A percentile compares a stretch with the other conserved stretches of the same genome.
Evolutionary conservation across 2,888 invertebrate genomes (phyloP).

Genomic region (Xestia xanthographa): DNA sequence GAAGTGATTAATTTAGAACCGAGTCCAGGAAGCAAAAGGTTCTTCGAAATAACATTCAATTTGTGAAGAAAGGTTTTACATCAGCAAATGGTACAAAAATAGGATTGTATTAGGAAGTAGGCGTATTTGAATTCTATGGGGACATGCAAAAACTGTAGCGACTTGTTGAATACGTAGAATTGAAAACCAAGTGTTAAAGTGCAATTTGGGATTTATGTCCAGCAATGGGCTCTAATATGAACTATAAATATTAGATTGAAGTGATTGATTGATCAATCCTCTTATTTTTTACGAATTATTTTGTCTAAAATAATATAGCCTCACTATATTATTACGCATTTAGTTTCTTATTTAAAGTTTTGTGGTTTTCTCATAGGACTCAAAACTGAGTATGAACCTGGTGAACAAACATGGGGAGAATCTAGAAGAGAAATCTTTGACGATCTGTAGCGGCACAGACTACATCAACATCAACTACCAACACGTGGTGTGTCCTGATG

Average conservation of each 20-base stretch:
- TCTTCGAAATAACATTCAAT: slow-evolving; percentile 1
- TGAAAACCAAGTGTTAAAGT: neutral
- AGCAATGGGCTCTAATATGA: neutral
- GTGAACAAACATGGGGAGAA: slow-evolving; percentile 94
- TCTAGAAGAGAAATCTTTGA: slow-evolving; percentile 97
- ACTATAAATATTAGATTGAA: neutral
- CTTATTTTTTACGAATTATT: neutral
- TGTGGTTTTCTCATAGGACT: slow-evolving; percentile 91
- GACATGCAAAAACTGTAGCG: neutral
- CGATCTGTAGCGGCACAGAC: slow-evolving; percentile 99
- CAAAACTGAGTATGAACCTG: slow-evolving; percentile 94
- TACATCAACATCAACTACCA: slow-evolving; percentile 99
- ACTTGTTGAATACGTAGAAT: neutral
- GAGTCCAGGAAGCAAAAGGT: neutral
- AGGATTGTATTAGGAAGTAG: neutral
- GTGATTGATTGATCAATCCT: neutral
- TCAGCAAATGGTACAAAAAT: neutral
- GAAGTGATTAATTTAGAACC: slow-evolving; percentile 21
- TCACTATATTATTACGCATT: neutral
- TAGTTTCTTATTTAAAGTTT: neutral
- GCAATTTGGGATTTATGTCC: neutral
- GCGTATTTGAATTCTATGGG: neutral
- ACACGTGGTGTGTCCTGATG: slow-evolving; percentile 98
- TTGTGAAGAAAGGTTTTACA: neutral
- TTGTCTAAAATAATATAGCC: neutral